These are phyloP conservation scores for Cantharis rustica DNA, from an alignment of 2,888 invertebrate species.

Conservation along the genomic window DNA sequence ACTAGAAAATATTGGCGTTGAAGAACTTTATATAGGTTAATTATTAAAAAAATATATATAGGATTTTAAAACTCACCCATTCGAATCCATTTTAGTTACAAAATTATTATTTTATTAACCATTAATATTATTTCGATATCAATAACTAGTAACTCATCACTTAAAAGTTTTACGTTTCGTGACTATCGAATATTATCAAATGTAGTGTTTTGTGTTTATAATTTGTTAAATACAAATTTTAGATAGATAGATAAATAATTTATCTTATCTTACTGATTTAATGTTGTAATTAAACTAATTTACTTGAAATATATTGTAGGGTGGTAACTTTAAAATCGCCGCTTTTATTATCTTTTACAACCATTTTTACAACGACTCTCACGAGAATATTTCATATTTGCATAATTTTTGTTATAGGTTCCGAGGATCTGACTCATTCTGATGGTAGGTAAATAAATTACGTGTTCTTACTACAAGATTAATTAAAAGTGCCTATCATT, in stretches of 20 bases:
- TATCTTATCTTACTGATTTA: constrained; percentile 11
- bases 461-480: background rate
- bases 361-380: background rate
- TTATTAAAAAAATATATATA: too few relatives aligned
- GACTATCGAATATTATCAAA: background rate
- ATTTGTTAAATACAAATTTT: background rate
- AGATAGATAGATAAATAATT: constrained; percentile 5
- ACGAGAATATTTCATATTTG: background rate
- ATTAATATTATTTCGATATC: background rate
- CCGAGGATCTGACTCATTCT: background rate
- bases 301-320: constrained; percentile 4
- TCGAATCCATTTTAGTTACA: background rate
- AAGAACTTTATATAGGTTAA: too few relatives aligned
- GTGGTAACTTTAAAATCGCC: background rate
- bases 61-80: background rate
- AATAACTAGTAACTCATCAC: background rate
- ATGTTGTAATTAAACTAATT: constrained; percentile 19
- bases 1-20: too few relatives aligned
- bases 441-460: background rate
- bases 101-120: background rate
- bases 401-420: background rate
- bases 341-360: background rate
- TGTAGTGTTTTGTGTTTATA: background rate
- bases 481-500: background rate
- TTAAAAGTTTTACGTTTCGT: background rate